Conservation (phyloP, 1,140 invertebrate genomes). For the Dinoponera quadriceps region DNA sequence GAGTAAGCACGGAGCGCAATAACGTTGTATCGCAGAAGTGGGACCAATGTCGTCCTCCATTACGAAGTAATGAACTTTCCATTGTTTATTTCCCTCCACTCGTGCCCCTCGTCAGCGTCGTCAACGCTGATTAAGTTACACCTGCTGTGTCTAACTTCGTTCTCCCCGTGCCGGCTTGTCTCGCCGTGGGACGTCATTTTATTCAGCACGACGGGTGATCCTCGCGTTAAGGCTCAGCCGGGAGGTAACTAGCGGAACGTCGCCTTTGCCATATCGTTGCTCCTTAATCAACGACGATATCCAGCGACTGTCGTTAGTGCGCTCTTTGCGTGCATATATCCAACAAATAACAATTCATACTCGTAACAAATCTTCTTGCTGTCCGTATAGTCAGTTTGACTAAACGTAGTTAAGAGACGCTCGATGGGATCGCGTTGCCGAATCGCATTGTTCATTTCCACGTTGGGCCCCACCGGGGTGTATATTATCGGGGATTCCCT, state of each 20-base stretch:
- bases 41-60: slow-evolving; percentile 16
- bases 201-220: slow-evolving; percentile 18
- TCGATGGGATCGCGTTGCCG: too few species aligned
- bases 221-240: slow-evolving; percentile 40
- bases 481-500: slow-evolving; percentile 4
- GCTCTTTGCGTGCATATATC: background rate
- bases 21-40: slow-evolving; percentile 25
- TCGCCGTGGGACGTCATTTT: slow-evolving; percentile 23
- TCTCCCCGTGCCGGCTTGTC: slow-evolving; percentile 30
- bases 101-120: slow-evolving; percentile 39
- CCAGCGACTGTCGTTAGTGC: background rate
- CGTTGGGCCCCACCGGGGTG: too few species aligned
- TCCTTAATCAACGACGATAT: background rate
- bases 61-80: slow-evolving; percentile 47
- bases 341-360: too few species aligned
- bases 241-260: slow-evolving; percentile 3
- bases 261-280: background rate
- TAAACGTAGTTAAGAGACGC: too few species aligned
- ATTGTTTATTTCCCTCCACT: slow-evolving; percentile 50
- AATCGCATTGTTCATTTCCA: background rate
- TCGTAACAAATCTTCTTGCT: too few species aligned
- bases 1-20: background rate
- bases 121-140: slow-evolving; percentile 57
- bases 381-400: too few species aligned
- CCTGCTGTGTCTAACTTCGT: slow-evolving; percentile 60